phyloP scores from a whole-genome alignment of 2,888 invertebrate species.

The Drosophila limbata region DNA sequence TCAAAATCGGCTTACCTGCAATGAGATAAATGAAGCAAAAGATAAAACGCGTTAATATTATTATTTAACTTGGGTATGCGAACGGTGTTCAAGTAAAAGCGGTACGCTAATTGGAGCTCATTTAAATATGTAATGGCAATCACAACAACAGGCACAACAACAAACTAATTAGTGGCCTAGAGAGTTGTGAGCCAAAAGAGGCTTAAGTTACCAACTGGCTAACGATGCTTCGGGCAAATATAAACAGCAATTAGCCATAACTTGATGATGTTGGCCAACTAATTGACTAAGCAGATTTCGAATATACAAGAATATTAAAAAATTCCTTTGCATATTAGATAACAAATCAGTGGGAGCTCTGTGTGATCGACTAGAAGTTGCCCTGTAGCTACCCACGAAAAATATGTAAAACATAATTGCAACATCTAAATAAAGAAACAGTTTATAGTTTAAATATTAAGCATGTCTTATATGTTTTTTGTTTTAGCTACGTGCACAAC shows the following conservation, averaged over 20 bases:
- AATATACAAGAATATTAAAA: constrained; percentile 40
- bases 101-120: constrained; percentile 59
- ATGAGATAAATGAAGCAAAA: constrained; percentile 49
- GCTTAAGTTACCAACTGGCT: constrained; percentile 48
- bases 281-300: constrained; percentile 52
- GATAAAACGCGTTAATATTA: constrained; percentile 42
- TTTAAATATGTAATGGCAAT: constrained; percentile 56
- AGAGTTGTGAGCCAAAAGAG: constrained; percentile 17
- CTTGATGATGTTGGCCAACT: constrained; percentile 39
- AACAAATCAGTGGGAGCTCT: not conserved
- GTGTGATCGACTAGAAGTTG: not conserved
- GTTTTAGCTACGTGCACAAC: not conserved
- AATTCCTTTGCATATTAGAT: constrained; percentile 48
- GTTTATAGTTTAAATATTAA: no score
- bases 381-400: not conserved
- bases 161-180: constrained; percentile 38
- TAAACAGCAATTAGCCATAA: constrained; percentile 63
- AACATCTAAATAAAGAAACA: no score
- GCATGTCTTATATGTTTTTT: not conserved
- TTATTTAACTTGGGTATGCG: constrained; percentile 28
- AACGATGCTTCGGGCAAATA: constrained; percentile 42
- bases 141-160: constrained; percentile 6
- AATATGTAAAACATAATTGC: not conserved
- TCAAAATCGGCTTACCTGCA: constrained; percentile 73
- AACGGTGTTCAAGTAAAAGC: constrained; percentile 23